Evolutionary conservation across 2,113 vertebrate genomes (phyloP), one percentile per base, ranked within the genome.

Genomic region (Pelvicachromis taeniatus): DNA sequence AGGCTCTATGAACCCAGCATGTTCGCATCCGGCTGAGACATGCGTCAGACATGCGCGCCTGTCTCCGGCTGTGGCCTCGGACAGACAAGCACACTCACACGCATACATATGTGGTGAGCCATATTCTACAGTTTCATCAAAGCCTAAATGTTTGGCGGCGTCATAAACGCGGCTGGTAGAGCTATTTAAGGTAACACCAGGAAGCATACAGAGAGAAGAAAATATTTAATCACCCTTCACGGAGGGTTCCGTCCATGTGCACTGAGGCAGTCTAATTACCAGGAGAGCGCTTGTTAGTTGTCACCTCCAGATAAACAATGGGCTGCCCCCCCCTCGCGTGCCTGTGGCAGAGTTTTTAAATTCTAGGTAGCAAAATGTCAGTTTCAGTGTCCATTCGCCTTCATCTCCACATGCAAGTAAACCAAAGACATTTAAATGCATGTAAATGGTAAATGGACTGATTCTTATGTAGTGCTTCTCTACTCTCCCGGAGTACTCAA

Each of bases 241-340:
- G 84, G 83, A 91, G 89, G 88, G 80, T 80, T 88, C 85, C 26
- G 14, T 50, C 83, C 58, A 80, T 89, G 73, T 86, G 85, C 82
- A 87, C 81, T 65, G 85, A 85, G 21, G 86, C 86, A 86, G 87
- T 92, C 91, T 94, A 95, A 95, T 95, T 96, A 95, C 88, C 88
- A 91, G 84, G 83, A 89, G 89, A 87, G 91, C 31, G 88, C 89
- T 91, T 93, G 92, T 94, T 95, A 92, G 93, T 93, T 94, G 91
- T 94, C 91, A 94, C 92, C 92, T 94, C 87, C 85, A 95, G 88
- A 92, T 94, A 91, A 95, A 94, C 91, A 95, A 87, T 50, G 26
- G 65, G 83, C 53, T 84, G 65, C 59, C 7, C 9, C 1, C 2
- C 5, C 9, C 4, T n/a, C 35, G 77, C 56, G 75, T 56, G 63